Evolutionary conservation across 2,888 invertebrate species (phyloP).

Genomic region (Calameuta idolon): DNA sequence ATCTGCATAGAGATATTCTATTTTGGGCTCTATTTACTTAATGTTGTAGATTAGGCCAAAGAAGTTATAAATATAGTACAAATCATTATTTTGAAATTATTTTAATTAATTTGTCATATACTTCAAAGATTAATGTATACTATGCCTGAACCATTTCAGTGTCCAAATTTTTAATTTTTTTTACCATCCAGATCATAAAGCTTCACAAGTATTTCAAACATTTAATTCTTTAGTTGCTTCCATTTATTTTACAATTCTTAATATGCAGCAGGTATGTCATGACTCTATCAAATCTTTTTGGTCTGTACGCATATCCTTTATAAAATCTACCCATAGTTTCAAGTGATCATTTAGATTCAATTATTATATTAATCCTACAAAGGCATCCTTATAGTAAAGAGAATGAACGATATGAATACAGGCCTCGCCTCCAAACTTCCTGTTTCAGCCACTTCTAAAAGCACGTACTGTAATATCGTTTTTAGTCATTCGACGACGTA

Average conservation of each 20-base stretch:
- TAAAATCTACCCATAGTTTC: too few species aligned
- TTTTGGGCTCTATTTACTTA: background rate
- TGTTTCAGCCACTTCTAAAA: slow-evolving; percentile 7
- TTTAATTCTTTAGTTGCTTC: background rate
- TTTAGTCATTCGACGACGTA: slow-evolving; percentile 35
- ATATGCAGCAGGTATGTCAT: background rate
- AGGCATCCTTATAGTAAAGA: slow-evolving; percentile 3
- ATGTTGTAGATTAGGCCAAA: background rate
- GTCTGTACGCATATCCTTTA: background rate
- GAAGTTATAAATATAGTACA: background rate
- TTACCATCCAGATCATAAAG: background rate
- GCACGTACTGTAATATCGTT: slow-evolving; percentile 20
- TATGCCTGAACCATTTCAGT: background rate
- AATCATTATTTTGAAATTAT: background rate
- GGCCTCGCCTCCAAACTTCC: background rate
- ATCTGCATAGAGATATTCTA: background rate
- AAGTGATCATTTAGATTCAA: too few species aligned
- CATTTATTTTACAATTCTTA: background rate
- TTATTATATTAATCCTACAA: background rate
- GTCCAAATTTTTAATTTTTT: background rate
- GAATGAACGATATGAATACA: background rate
- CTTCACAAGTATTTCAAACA: background rate
- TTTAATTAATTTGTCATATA: background rate
- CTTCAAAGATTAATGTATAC: background rate
- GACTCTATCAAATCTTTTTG: background rate